Evolutionary conservation across 2,113 vertebrate genomes (phyloP), one percentile per base, ranked within the genome.

Genomic region (Scatophagus argus): DNA sequence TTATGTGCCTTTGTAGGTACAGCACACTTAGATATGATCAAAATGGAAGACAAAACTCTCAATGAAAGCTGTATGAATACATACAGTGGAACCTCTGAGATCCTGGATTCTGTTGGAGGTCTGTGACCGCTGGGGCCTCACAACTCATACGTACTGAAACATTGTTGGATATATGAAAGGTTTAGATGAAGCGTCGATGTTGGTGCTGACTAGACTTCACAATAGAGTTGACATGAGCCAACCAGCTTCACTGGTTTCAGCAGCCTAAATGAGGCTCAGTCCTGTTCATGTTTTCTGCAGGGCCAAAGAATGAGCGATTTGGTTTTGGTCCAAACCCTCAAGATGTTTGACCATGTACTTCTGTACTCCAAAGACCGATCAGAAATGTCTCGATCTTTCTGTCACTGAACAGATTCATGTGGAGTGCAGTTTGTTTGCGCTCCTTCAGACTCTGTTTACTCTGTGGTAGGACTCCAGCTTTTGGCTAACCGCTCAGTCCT

Each of bases 361-460:
- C 51, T 55, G 52, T 13, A 8, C 21, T 21, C 21, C 2, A 49
- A n/a, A n/a, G 10, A 19, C 52, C 17, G 19, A 58, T 21, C 3
- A 58, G 0, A 34, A 55, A 31, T 14, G 1, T 52, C 2, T 7
- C 6, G 14, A 52, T 17, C 3, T 51, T 51, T 47, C 46, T 47
- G 47, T 29, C 3, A 31, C 14, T 9, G 1, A 17, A 58, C 21
- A 23, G 2, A 25, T 16, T 16, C 36, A 17, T 8, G 12, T 12
- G 13, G 65, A 41, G 27, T 27, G 13, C 6, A 29, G 61, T 60
- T 17, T 13, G 25, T 52, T 52, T 16, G 31, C 55, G 56, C 44
- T 74, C 63, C 63, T 66, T 16, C 44, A 25, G 71, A 6, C 46
- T 61, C 21, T 67, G 66, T 66, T 80, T 64, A 39, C 39, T 23